phyloP scores from a whole-genome alignment of 1,140 invertebrate genomes.

The Drosophila setifemur region DNA sequence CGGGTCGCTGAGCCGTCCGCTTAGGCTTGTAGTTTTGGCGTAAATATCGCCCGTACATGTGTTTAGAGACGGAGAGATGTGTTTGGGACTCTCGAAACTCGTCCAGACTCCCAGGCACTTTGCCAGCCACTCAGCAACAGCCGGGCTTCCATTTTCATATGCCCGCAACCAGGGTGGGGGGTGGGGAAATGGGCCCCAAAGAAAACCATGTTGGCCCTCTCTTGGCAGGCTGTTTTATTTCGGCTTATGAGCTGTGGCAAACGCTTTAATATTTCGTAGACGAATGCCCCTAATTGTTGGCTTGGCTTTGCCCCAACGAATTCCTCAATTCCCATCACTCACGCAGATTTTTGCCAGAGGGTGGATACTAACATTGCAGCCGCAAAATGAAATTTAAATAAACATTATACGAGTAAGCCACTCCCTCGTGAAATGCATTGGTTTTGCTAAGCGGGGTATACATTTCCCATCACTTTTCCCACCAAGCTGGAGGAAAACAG shows the following conservation, averaged over 20 bases:
- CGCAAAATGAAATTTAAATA: too few relatives aligned
- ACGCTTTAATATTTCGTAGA: conserved; percentile 48
- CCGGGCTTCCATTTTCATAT: conserved; percentile 39
- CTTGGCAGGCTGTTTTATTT: conserved; percentile 7
- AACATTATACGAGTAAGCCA: not conserved
- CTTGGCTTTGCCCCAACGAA: conserved; percentile 6
- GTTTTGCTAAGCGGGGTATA: too few relatives aligned
- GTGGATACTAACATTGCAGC: too few relatives aligned
- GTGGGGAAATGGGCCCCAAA: conserved; percentile 2
- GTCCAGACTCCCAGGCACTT: conserved; percentile 48
- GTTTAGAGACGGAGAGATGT: conserved; percentile 10
- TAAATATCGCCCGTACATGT: conserved; percentile 54
- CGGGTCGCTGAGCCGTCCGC: conserved; percentile 35
- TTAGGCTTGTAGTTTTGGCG: conserved; percentile 59
- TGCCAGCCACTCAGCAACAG: conserved; percentile 56
- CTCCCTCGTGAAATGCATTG: not conserved
- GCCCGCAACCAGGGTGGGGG: too few relatives aligned
- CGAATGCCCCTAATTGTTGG: conserved; percentile 51
- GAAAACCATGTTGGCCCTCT: not conserved
- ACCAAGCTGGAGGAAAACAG: conserved; percentile 6
- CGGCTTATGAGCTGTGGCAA: not conserved
- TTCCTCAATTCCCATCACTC: conserved; percentile 15
- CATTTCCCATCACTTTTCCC: conserved; percentile 8
- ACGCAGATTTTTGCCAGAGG: too few relatives aligned
- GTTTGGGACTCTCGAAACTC: conserved; percentile 9